Conservation (phyloP, 2,888 invertebrate genomes). For the Bellardia pandia region DNA sequence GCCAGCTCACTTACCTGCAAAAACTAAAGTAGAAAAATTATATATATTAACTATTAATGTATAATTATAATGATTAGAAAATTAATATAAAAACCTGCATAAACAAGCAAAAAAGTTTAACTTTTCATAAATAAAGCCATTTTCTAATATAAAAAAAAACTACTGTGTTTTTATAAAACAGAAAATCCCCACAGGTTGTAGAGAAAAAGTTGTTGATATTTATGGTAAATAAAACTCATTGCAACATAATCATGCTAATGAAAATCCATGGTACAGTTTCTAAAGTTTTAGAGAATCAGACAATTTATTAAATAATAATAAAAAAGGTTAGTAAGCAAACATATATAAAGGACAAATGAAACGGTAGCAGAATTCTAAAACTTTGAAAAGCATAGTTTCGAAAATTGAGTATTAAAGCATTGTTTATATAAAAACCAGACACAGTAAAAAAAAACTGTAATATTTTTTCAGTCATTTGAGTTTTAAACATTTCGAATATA, state of each 20-base stretch:
- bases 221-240: conserved; percentile 34
- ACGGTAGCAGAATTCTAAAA: not conserved
- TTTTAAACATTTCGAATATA: too few relatives aligned
- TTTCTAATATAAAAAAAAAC: not conserved
- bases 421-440: too few relatives aligned
- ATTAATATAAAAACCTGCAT: not conserved
- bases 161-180: too few relatives aligned
- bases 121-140: conserved; percentile 25
- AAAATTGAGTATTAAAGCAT: too few relatives aligned
- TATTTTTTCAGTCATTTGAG: too few relatives aligned
- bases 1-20: not conserved
- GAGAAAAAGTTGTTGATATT: conserved; percentile 18
- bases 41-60: conserved; percentile 5
- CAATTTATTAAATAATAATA: conserved; percentile 7
- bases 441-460: too few relatives aligned
- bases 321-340: conserved; percentile 8
- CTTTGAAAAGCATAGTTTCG: too few relatives aligned
- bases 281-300: not conserved
- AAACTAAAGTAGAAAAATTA: not conserved
- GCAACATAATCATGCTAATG: conserved; percentile 56
- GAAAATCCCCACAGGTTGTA: not conserved
- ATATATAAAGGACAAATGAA: not conserved
- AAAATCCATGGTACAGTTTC: conserved; percentile 21
- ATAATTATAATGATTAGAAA: conserved; percentile 30
- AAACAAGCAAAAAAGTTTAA: conserved; percentile 23